These are phyloP conservation scores for Platichthys flesus DNA, from an alignment of 2,113 vertebrate species.

Conservation along the genomic window DNA sequence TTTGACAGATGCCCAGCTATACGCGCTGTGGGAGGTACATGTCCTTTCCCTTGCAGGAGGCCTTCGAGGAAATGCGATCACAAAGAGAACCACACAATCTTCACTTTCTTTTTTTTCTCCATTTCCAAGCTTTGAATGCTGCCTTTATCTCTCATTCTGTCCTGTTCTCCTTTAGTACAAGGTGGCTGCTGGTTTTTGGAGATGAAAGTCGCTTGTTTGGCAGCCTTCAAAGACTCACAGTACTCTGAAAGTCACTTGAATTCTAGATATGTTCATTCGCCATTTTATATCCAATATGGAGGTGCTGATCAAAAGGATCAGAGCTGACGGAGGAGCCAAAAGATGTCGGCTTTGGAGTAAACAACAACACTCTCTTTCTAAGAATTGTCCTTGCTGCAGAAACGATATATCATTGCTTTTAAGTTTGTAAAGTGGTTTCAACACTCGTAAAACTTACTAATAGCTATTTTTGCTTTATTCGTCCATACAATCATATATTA, in stretches of 20 bases:
- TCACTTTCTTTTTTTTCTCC: background rate
- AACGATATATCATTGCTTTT: slow-evolving; percentile 1
- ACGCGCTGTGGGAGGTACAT: slow-evolving; percentile 45
- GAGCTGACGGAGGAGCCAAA: slow-evolving; percentile 64
- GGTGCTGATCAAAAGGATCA: slow-evolving; percentile 77
- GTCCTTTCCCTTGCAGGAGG: slow-evolving; percentile 59
- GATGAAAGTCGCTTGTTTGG: slow-evolving; percentile 84
- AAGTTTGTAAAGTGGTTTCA: slow-evolving; percentile 1
- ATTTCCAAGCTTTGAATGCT: slow-evolving; percentile 47
- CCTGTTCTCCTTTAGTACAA: slow-evolving; percentile 67
- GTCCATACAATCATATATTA: background rate
- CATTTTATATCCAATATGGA: slow-evolving; percentile 72
- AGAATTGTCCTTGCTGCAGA: slow-evolving; percentile 36
- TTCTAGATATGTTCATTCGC: slow-evolving; percentile 67
- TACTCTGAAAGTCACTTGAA: slow-evolving; percentile 64
- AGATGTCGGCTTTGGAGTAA: slow-evolving; percentile 68
- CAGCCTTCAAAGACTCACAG: slow-evolving; percentile 80
- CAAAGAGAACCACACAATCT: slow-evolving; percentile 61
- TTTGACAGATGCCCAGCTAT: slow-evolving; percentile 46
- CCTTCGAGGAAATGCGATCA: slow-evolving; percentile 50
- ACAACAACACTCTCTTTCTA: slow-evolving; percentile 59
- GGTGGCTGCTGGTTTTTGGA: slow-evolving; percentile 70
- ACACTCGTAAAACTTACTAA: background rate
- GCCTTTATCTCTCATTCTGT: slow-evolving; percentile 56
- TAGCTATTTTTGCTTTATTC: background rate